phyloP scores from a whole-genome alignment of 2,888 invertebrate species.

The Morinoia aosen region DNA sequence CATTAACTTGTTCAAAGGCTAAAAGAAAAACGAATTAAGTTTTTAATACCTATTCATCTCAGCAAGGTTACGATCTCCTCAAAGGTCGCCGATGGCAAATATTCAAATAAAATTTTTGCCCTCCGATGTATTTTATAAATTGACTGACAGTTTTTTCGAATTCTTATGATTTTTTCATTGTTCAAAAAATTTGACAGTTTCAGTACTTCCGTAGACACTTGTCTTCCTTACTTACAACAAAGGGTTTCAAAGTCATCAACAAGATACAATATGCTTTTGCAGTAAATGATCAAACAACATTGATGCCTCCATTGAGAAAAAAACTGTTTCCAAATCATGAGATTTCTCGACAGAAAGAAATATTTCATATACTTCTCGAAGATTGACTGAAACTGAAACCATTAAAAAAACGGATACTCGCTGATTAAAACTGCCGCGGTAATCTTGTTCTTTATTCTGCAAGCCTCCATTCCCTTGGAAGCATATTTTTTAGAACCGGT shows the following conservation, averaged over 20 bases:
- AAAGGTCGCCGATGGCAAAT: neutral
- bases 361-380: too few relatives aligned
- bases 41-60: neutral
- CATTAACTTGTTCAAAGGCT: neutral
- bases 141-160: neutral
- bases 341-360: too few relatives aligned
- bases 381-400: too few relatives aligned
- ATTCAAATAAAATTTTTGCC: neutral
- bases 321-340: neutral
- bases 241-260: neutral
- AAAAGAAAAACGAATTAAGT: neutral
- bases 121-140: neutral
- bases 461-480: neutral
- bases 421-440: neutral
- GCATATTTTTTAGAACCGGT: neutral
- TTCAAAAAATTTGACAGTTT: neutral
- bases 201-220: neutral
- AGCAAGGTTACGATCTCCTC: neutral
- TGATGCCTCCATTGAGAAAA: neutral
- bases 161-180: neutral
- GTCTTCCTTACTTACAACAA: neutral
- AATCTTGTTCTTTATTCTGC: neutral
- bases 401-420: neutral
- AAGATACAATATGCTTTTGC: neutral
- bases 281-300: neutral